phyloP scores from a whole-genome alignment of 2,113 vertebrate species.

The Chelonoidis abingdonii region DNA sequence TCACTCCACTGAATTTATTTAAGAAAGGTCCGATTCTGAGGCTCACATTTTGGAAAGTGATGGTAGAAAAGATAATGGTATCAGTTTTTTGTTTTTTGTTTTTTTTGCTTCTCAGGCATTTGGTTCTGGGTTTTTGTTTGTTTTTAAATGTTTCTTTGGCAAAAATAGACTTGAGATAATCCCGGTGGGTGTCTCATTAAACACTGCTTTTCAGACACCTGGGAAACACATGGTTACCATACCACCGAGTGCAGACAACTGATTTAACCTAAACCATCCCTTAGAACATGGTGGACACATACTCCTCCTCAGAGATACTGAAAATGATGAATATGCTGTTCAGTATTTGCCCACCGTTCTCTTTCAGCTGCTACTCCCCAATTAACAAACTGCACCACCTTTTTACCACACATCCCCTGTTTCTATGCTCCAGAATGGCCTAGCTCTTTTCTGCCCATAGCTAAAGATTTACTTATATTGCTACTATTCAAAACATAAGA shows the following conservation, averaged over 20 bases:
- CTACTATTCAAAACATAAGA: not conserved
- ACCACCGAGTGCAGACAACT: not conserved
- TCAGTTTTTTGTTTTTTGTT: not conserved
- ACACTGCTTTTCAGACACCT: not conserved
- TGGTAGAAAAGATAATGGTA: not conserved
- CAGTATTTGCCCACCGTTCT: not conserved
- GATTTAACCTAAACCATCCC: not conserved
- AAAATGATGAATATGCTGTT: not conserved
- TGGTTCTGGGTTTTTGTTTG: not conserved
- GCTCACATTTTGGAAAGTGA: not conserved
- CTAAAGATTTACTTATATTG: not conserved
- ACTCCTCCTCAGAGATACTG: not conserved
- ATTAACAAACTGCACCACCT: not conserved
- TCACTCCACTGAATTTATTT: not conserved
- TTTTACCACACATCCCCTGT: accelerated
- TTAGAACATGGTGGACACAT: not conserved
- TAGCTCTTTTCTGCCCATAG: not conserved
- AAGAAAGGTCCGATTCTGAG: not conserved
- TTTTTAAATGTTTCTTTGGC: not conserved
- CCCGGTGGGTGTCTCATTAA: accelerated
- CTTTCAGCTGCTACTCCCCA: not conserved
- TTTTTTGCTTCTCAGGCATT: not conserved
- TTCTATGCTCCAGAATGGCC: not conserved
- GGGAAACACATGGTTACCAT: not conserved
- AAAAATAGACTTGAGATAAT: not conserved